These are phyloP conservation scores for Macquaria australasica DNA, from an alignment of 2,113 vertebrate species.

Conservation along the genomic window DNA sequence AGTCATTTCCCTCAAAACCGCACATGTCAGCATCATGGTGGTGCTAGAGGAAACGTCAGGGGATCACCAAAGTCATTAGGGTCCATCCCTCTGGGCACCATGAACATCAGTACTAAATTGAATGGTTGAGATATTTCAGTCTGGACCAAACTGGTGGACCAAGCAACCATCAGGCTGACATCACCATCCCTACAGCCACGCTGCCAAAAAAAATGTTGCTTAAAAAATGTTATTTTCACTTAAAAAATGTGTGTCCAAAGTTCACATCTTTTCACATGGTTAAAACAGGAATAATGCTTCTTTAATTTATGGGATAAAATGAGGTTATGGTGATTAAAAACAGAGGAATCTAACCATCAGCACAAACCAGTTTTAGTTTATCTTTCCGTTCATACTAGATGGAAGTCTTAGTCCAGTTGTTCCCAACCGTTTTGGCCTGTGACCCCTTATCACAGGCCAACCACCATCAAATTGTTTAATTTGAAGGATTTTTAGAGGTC, in stretches of 20 bases:
- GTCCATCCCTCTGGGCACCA: neutral
- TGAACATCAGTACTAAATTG: neutral
- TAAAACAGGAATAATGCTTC: neutral
- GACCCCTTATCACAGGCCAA: neutral
- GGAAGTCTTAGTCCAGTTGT: neutral
- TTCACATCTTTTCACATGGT: neutral
- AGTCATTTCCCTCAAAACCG: neutral
- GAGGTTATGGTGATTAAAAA: neutral
- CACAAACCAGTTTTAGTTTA: neutral
- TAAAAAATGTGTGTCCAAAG: neutral
- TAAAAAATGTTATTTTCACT: neutral
- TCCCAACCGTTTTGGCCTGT: neutral
- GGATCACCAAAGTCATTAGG: neutral
- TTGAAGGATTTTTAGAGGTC: neutral
- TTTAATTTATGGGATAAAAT: neutral
- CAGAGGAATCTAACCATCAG: neutral
- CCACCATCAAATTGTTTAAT: neutral
- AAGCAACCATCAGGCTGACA: neutral
- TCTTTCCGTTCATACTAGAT: neutral
- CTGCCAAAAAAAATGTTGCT: neutral
- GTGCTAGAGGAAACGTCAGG: neutral
- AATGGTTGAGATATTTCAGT: neutral
- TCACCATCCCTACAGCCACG: neutral
- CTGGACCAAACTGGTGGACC: neutral
- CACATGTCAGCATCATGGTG: neutral